Base-by-base conservation (phyloP, 2,113 vertebrate genomes). In the Paracanthobrama guichenoti region DNA sequence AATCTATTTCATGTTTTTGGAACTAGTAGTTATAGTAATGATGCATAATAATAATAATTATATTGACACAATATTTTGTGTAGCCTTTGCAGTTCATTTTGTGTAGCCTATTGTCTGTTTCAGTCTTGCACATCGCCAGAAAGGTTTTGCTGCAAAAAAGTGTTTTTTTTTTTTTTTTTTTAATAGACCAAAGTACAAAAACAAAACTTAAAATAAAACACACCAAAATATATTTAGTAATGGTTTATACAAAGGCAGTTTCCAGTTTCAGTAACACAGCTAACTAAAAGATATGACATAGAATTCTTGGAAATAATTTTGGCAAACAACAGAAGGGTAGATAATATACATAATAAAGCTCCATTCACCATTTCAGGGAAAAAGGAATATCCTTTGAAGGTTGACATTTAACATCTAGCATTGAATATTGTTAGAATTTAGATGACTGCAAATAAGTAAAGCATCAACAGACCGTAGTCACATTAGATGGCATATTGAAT, bases 201-300 rank as follows among this genome's bases (percentile, higher is more conserved):
- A 74, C 2, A 76, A 57, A 59, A 28, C 2, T 16, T 16, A 35
- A 80, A 82, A 85, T 66, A 48, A 55, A 82, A 31, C 28, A 69
- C 42, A 42, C 53, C 46, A 60, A 76, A 72, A 24, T 16, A 59
- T 28, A 66, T 79, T 85, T 69, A 35, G 26, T 50, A 82, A 59
- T 55, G 39, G 14, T 67, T 85, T 81, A 81, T 81, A 66, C 62
- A 88, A 55, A 87, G 77, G 55, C 26, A 59, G 53, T 57, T 87
- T 88, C 85, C 85, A 88, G 85, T 88, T 88, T 85, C 62, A 66
- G 60, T 44, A 83, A 35, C n/a, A 82, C 39, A 67, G 22, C 44
- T 82, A 42, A 86, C 53, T 44, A 55, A 44, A 72, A 9, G 20
- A 82, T 35, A 80, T 22, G 12, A 57, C 28, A 22, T 10, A 53